A percentile compares a stretch with the other conserved stretches of the same genome.
These are phyloP conservation scores for Linyphia triangularis DNA, from an alignment of 2,888 invertebrate species.

Conservation along the genomic window DNA sequence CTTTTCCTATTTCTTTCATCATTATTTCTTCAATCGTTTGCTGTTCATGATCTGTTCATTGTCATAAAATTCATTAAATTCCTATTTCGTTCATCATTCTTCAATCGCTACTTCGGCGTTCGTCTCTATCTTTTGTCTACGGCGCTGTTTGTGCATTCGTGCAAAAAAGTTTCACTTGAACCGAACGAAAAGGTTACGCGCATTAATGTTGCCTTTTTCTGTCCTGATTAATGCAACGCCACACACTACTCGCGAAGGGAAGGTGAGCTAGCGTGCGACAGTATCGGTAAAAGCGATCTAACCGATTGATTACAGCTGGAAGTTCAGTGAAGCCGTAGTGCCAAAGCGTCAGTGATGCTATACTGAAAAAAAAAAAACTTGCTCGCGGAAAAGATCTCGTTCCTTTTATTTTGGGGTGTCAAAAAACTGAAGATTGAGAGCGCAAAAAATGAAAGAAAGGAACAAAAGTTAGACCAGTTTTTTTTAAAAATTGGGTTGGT, in stretches of 20 bases:
- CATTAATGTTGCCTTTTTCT: too few species aligned
- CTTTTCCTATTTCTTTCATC: too few species aligned
- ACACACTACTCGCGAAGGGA: neutral
- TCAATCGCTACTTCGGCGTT: too few species aligned
- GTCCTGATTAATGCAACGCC: slow-evolving; percentile 26
- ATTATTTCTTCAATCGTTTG: too few species aligned
- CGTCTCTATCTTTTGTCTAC: too few species aligned
- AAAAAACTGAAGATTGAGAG: slow-evolving; percentile 65
- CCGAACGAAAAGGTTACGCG: too few species aligned
- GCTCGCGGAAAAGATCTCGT: slow-evolving; percentile 14
- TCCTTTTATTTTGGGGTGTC: slow-evolving; percentile 58
- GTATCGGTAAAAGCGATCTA: slow-evolving; percentile 29
- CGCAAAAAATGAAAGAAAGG: slow-evolving; percentile 60
- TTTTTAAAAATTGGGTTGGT: slow-evolving; percentile 55
- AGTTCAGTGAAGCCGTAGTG: neutral
- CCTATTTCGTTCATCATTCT: too few species aligned
- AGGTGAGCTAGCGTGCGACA: neutral
- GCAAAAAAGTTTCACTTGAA: too few species aligned
- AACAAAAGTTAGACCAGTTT: slow-evolving; percentile 71
- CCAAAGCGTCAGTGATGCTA: neutral
- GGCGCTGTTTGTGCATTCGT: too few species aligned
- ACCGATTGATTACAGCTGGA: slow-evolving; percentile 25
- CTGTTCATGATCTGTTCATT: too few species aligned
- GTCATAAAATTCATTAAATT: too few species aligned
- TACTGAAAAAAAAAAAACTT: slow-evolving; percentile 3